Percentiles rank a stretch among this genome's conserved stretches.
Conservation (phyloP, 1,140 invertebrate genomes). For the Drosophila gunungcola region DNA sequence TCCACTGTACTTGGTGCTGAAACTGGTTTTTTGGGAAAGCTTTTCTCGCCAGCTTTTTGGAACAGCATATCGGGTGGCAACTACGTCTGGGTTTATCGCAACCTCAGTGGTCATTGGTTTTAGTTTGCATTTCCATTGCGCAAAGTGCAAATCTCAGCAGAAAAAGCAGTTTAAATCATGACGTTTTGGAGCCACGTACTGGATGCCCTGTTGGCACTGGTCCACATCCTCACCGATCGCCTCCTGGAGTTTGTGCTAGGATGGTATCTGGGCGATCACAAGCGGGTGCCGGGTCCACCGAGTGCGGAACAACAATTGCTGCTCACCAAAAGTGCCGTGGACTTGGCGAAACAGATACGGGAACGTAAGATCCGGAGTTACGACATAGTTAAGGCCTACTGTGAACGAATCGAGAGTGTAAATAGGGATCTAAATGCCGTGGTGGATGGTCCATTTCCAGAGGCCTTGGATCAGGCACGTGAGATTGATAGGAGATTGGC, state of each 20-base stretch:
- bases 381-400: conserved; percentile 90
- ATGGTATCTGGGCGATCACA: conserved; percentile 65
- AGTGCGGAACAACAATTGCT: conserved; percentile 85
- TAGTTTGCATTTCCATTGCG: conserved; percentile 26
- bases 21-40: conserved; percentile 37
- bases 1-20: conserved; percentile 2
- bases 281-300: conserved; percentile 85
- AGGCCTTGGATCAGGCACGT: conserved; percentile 91
- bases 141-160: conserved; percentile 36
- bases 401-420: conserved; percentile 91
- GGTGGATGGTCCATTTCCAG: conserved; percentile 90
- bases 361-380: conserved; percentile 88
- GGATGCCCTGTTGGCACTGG: conserved; percentile 49
- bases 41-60: conserved; percentile 25
- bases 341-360: conserved; percentile 88
- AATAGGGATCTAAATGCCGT: conserved; percentile 93
- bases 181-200: conserved; percentile 50
- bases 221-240: conserved; percentile 67
- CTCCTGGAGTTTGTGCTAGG: conserved; percentile 71
- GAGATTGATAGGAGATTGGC: conserved; percentile 89
- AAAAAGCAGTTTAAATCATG: conserved; percentile 40
- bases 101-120: conserved; percentile 8
- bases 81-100: conserved; percentile 36
- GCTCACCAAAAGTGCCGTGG: conserved; percentile 87
- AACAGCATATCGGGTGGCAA: conserved; percentile 25